Evolutionary conservation across 2,113 vertebrate species (phyloP), one percentile per base, ranked within the genome.

Genomic region (Otocyon megalotis): DNA sequence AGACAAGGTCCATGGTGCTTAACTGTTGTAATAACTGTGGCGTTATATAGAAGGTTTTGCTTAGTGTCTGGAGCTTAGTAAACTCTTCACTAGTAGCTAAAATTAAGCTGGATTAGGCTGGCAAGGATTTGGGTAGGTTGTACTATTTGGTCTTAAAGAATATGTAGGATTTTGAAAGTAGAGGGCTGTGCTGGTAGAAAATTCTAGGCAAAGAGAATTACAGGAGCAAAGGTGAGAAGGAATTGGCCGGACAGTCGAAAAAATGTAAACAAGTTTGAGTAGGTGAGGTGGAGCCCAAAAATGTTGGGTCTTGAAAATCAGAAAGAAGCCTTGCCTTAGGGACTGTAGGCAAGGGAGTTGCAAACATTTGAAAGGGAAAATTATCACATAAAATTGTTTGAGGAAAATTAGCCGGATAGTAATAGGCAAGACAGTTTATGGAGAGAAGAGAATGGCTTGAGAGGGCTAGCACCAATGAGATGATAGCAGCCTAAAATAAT

Each of bases 131-230:
- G 58, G 19, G 7, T 79, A 90, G 19, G 3, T 76, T 84, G n/a
- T 80, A 26, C 60, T 77, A 69, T 56, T 76, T 89, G 48, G 8
- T 81, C 60, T 88, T 94, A 74, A 83, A 94, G 35, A 92, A 35
- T 79, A 26, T 62, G 24, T 56, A 77, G 30, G 8, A 91, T 65
- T 97, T 94, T 86, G 16, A 69, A 95, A 87, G 60, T 37, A 69
- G 72, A 37, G 50, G 5, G 2, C 1, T 48, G 0, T 54, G n/a
- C 22, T 62, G n/a, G 5, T n/a, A 81, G 35, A 93, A 84, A 3
- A 17, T 76, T 81, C 86, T 85, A 53, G 12, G 16, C 14, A 83
- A 93, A 20, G 80, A 63, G 6, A 88, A 83, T 69, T 54, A 71
- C 2, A 69, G 28, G 54, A 62, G 4, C 15, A 30, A 84, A 76